These are phyloP conservation scores for Melanotus villosus DNA, from an alignment of 2,888 invertebrate species.

Conservation along the genomic window DNA sequence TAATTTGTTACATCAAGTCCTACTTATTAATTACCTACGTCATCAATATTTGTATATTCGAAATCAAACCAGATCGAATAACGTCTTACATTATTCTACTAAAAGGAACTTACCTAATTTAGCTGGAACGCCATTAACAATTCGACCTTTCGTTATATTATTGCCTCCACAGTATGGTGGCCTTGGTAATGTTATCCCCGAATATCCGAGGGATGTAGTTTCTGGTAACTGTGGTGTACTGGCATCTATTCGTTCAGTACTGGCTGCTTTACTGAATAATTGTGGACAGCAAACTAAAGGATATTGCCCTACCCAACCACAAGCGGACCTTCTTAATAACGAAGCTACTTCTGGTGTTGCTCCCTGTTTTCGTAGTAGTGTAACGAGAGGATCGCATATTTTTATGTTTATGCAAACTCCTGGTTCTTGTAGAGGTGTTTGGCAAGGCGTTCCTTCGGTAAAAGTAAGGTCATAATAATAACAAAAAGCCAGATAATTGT, in stretches of 20 bases:
- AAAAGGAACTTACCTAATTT: constrained; percentile 75
- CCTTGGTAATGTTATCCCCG: constrained; percentile 58
- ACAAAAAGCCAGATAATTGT: too few relatives aligned
- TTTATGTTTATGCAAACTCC: constrained; percentile 73
- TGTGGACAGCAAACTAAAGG: constrained; percentile 77
- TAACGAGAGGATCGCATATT: constrained; percentile 70
- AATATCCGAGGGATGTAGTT: constrained; percentile 31
- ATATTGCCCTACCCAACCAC: constrained; percentile 76
- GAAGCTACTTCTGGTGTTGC: constrained; percentile 66
- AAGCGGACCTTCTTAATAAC: constrained; percentile 76
- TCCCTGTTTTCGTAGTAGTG: constrained; percentile 68
- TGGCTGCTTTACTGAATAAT: constrained; percentile 5
- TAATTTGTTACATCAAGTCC: too few relatives aligned
- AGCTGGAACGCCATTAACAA: constrained; percentile 82
- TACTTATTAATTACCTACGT: too few relatives aligned
- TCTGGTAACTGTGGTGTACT: constrained; percentile 11
- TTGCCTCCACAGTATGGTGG: constrained; percentile 76
- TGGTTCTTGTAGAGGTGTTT: constrained; percentile 67
- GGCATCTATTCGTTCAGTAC: constrained; percentile 38
- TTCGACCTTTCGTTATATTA: constrained; percentile 72
- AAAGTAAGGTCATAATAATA: constrained; percentile 14
- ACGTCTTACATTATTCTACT: too few relatives aligned
- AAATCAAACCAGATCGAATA: too few relatives aligned
- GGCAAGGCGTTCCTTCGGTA: constrained; percentile 65
- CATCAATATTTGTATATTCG: too few relatives aligned